A percentile compares a stretch with the other conserved stretches of the same genome.
These are phyloP conservation scores for Aphelenchoides besseyi DNA, from an alignment of 1,140 invertebrate species.

Conservation along the genomic window DNA sequence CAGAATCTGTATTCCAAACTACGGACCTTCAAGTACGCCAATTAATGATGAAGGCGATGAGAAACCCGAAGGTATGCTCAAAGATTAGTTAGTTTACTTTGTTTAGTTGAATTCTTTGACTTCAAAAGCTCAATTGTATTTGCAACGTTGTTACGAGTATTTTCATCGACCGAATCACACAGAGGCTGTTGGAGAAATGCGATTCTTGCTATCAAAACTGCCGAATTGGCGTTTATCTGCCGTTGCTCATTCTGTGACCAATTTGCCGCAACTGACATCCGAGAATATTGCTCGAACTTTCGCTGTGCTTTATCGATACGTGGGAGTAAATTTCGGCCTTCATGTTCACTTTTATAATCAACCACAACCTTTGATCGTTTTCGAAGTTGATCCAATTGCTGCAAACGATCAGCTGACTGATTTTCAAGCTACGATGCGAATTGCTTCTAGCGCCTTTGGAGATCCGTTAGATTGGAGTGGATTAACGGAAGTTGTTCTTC, in stretches of 20 bases:
- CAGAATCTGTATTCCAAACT: neutral
- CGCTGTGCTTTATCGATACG: neutral
- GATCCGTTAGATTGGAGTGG: neutral
- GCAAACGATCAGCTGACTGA: neutral
- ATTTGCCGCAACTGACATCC: neutral
- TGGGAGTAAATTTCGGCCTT: neutral
- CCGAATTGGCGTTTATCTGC: neutral
- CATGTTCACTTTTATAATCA: neutral
- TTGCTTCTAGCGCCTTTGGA: neutral
- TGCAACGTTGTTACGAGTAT: neutral
- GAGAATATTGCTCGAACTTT: neutral
- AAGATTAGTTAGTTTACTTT: neutral
- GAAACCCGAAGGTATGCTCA: neutral
- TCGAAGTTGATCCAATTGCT: neutral
- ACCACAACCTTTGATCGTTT: neutral
- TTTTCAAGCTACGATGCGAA: neutral
- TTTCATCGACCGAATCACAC: neutral
- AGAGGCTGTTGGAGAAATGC: neutral
- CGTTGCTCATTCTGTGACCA: neutral
- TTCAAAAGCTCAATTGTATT: neutral
- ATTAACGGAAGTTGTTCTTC: neutral
- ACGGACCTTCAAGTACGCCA: neutral
- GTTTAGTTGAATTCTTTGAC: neutral
- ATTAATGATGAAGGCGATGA: neutral
- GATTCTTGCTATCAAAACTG: neutral